phyloP scores from a whole-genome alignment of 2,113 vertebrate genomes.

The Crypturellus undulatus region DNA sequence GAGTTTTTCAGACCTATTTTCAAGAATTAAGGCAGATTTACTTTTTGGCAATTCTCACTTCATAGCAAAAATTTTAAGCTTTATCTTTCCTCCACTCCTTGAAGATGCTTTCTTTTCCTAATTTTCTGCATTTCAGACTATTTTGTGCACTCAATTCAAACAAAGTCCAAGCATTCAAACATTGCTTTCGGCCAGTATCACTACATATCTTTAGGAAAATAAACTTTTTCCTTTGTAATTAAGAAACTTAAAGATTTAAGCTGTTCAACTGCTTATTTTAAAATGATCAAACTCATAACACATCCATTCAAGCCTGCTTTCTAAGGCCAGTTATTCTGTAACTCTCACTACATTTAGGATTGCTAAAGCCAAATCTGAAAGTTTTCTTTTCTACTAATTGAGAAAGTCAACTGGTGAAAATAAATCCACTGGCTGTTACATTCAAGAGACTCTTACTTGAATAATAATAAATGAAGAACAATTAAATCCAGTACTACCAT shows the following conservation, averaged over 20 bases:
- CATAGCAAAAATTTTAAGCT: background rate
- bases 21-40: background rate
- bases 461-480: background rate
- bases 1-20: background rate
- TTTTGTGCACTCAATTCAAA: rapidly evolving
- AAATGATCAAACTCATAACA: background rate
- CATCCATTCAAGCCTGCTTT: background rate
- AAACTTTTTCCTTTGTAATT: background rate
- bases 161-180: background rate
- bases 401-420: background rate
- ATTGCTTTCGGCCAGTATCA: background rate
- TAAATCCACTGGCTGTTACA: background rate
- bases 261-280: background rate
- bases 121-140: background rate
- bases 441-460: background rate
- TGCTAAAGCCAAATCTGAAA: background rate
- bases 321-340: background rate
- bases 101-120: background rate
- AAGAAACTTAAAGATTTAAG: background rate
- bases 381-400: background rate
- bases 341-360: background rate
- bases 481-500: background rate
- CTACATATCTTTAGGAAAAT: background rate
- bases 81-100: background rate
- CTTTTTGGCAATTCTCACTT: background rate